Conservation (phyloP, 2,888 invertebrate species). For the Torymus aiolomorphi region DNA sequence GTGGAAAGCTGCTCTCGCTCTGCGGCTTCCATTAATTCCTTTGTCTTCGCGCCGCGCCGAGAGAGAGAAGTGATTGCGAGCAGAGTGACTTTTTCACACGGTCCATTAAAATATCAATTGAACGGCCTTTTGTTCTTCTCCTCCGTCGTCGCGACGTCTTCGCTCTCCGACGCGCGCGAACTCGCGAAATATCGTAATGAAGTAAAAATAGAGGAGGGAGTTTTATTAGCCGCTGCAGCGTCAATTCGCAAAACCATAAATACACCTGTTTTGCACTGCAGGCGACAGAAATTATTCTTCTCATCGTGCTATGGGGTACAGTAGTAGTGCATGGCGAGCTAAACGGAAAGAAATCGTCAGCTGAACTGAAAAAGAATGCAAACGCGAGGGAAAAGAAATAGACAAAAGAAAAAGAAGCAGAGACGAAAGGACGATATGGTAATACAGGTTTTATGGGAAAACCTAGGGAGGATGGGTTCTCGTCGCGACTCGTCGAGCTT, state of each 20-base stretch:
- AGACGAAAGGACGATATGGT: constrained; percentile 66
- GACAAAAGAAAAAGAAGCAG: constrained; percentile 47
- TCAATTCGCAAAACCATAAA: background rate
- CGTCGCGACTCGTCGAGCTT: constrained; percentile 47
- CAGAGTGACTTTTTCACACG: constrained; percentile 65
- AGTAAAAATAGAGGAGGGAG: background rate
- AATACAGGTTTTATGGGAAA: constrained; percentile 72
- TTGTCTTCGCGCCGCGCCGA: constrained; percentile 68
- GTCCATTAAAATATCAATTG: constrained; percentile 75
- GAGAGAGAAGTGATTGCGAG: constrained; percentile 67
- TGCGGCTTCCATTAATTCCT: constrained; percentile 74
- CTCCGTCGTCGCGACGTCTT: background rate
- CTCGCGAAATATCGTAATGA: background rate
- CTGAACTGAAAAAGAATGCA: background rate
- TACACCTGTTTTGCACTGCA: too few species aligned
- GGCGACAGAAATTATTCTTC: constrained; percentile 10
- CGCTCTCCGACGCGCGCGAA: constrained; percentile 3
- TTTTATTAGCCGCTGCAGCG: background rate
- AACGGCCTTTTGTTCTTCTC: constrained; percentile 46
- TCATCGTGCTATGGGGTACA: background rate
- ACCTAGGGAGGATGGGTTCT: constrained; percentile 62
- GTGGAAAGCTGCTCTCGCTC: constrained; percentile 54
- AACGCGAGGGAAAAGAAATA: constrained; percentile 11
- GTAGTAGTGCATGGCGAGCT: background rate
- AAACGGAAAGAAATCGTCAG: constrained; percentile 11